Evolutionary conservation across 2,113 vertebrate genomes (phyloP), one percentile per base, ranked within the genome.

Genomic region (Oreocharis arfaki): DNA sequence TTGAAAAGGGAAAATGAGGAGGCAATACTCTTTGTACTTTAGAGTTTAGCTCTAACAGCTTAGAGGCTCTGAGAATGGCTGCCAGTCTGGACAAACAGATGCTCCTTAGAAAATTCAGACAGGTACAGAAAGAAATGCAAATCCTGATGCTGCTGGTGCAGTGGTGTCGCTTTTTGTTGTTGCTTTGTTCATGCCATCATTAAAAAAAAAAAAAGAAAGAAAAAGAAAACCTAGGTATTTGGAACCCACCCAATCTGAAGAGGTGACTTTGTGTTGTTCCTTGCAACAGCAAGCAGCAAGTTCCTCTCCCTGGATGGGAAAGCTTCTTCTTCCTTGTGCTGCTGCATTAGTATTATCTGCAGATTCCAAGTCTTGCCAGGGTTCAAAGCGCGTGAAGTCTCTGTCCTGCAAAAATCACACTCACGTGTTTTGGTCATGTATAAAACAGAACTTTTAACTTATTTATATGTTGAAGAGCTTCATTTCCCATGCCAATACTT

Each of bases 381-480:
- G 95, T 93, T 95, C 96, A 88, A 97, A 97, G 96, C 50, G 1
- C 5, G 30, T 69, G 75, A 97, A 93, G 82, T 97, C 89, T 97
- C 93, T 56, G 73, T 90, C 96, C 95, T 92, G 93, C 59, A 97
- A 86, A 92, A 86, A 92, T 83, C 89, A 92, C 93, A 86, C 93
- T 94, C 12, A 39, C 0, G 68, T 95, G 93, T 98, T 98, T 98
- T 98, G 98, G 98, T 98, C 98, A 97, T 96, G 89, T 98, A 98
- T 93, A 98, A 98, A 98, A 98, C 96, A 95, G 94, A 98, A 98
- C 86, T 90, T 89, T 96, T 94, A 96, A 93, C 93, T 92, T 97
- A 97, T 97, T 94, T 97, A 88, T 97, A 97, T 63, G 95, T 32
- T 70, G 95, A 95, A 97, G 96, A 97, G 96, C 96, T 97, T 96